phyloP scores from a whole-genome alignment of 2,888 invertebrate genomes.

The Byasa hedistus region DNA sequence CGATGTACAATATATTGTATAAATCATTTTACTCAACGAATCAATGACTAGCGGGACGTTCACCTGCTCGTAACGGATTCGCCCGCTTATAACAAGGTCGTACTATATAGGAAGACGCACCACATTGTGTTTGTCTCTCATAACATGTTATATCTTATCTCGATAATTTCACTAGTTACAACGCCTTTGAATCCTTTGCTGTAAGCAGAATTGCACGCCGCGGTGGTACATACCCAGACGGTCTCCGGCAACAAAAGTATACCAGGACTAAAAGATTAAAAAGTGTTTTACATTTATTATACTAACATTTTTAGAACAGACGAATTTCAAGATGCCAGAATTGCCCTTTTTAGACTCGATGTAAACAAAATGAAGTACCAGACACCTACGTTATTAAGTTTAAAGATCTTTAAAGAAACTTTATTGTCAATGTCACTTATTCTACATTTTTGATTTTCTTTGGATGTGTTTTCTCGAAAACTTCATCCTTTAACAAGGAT shows the following conservation, averaged over 20 bases:
- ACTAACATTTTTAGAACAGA: too few relatives aligned
- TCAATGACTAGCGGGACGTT: too few relatives aligned
- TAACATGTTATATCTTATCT: too few relatives aligned
- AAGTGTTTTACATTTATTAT: too few relatives aligned
- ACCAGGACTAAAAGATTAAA: too few relatives aligned
- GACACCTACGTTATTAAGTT: background rate
- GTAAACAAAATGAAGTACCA: background rate
- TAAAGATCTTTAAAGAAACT: background rate
- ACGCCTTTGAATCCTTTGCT: too few relatives aligned
- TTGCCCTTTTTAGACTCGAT: background rate
- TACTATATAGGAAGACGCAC: background rate
- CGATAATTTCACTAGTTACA: too few relatives aligned
- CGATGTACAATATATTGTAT: background rate
- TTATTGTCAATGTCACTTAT: constrained; percentile 13
- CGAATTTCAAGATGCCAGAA: background rate
- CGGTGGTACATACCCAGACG: too few relatives aligned
- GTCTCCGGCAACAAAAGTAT: too few relatives aligned
- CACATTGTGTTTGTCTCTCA: too few relatives aligned
- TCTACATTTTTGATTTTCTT: constrained; percentile 40
- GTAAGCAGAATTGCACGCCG: too few relatives aligned
- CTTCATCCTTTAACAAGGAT: constrained; percentile 53
- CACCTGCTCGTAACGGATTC: background rate
- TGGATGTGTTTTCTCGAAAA: constrained; percentile 63
- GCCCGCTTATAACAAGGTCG: background rate
- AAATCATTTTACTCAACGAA: too few relatives aligned